These are phyloP conservation scores for Melangyna quadrimaculata DNA, from an alignment of 2,888 invertebrate species.

Conservation along the genomic window DNA sequence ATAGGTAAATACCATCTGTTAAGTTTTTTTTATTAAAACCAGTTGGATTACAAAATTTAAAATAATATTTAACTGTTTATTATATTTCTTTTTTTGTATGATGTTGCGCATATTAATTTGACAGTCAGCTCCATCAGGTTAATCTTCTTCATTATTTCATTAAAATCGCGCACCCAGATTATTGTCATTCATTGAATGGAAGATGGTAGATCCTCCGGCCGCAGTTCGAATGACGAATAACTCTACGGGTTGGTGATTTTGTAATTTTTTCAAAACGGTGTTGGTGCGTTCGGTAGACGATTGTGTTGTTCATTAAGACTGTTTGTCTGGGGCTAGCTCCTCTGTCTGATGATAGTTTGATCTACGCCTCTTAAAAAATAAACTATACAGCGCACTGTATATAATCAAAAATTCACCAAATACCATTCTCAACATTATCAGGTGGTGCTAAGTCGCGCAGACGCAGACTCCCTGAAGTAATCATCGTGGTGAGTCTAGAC, in stretches of 20 bases:
- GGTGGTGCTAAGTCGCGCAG: not conserved
- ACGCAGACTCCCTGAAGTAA: not conserved
- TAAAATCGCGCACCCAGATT: slow-evolving; percentile 51
- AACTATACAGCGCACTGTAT: not conserved
- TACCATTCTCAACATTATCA: not conserved
- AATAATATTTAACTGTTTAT: not conserved
- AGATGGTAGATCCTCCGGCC: not conserved
- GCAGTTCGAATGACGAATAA: slow-evolving; percentile 8
- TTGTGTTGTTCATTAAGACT: slow-evolving; percentile 42
- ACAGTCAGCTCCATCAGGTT: slow-evolving; percentile 29
- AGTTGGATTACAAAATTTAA: slow-evolving; percentile 10
- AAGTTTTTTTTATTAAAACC: not conserved
- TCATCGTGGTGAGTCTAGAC: slow-evolving; percentile 40
- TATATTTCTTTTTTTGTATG: not conserved
- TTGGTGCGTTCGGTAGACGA: slow-evolving; percentile 27
- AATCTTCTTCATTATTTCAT: slow-evolving; percentile 46
- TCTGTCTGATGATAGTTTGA: slow-evolving; percentile 2
- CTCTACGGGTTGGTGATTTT: slow-evolving; percentile 28
- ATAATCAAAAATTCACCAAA: not conserved
- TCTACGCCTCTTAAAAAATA: not conserved
- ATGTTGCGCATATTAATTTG: slow-evolving; percentile 26
- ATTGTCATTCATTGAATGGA: not conserved
- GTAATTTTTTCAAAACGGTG: slow-evolving; percentile 24
- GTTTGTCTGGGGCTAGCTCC: slow-evolving; percentile 16
- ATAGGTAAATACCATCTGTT: not conserved